Evolutionary conservation across 2,888 invertebrate species (phyloP).

Genomic region (Lasioglossum oenotherae): DNA sequence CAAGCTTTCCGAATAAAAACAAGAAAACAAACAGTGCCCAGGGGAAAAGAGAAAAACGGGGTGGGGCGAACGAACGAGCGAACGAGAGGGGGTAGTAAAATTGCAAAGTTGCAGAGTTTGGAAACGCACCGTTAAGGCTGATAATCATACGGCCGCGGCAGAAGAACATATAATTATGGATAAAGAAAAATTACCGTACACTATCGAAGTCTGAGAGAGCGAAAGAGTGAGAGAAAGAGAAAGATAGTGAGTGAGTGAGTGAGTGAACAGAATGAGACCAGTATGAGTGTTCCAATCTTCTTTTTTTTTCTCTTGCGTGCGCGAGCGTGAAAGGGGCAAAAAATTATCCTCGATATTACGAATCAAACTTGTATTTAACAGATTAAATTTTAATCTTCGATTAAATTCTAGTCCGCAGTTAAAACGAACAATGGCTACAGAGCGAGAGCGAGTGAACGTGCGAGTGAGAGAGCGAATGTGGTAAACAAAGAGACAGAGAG

Average conservation of each 20-base stretch:
- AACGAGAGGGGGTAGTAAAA: not conserved
- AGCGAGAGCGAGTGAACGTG: conserved; percentile 28
- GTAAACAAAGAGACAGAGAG: not conserved
- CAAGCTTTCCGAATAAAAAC: not conserved
- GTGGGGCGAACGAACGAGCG: no score
- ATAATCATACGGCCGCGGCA: conserved; percentile 43
- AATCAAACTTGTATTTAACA: conserved; percentile 83
- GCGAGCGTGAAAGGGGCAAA: conserved; percentile 58
- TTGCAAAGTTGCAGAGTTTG: conserved; percentile 1
- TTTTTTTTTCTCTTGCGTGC: conserved; percentile 30
- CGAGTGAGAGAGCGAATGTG: conserved; percentile 16
- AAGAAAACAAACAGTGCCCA: not conserved
- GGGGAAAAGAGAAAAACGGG: no score
- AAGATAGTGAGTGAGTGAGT: not conserved
- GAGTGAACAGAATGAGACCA: conserved; percentile 20
- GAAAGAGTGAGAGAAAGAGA: not conserved
- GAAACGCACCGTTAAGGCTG: conserved; percentile 53
- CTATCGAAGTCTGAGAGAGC: conserved; percentile 65
- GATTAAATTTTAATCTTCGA: conserved; percentile 83
- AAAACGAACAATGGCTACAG: conserved; percentile 49
- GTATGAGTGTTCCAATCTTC: conserved; percentile 28
- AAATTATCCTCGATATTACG: conserved; percentile 79
- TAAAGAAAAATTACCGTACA: conserved; percentile 57
- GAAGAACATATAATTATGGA: conserved; percentile 58
- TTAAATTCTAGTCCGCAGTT: conserved; percentile 83